phyloP scores from a whole-genome alignment of 2,113 vertebrate species.

The Ceyx melanurus region DNA sequence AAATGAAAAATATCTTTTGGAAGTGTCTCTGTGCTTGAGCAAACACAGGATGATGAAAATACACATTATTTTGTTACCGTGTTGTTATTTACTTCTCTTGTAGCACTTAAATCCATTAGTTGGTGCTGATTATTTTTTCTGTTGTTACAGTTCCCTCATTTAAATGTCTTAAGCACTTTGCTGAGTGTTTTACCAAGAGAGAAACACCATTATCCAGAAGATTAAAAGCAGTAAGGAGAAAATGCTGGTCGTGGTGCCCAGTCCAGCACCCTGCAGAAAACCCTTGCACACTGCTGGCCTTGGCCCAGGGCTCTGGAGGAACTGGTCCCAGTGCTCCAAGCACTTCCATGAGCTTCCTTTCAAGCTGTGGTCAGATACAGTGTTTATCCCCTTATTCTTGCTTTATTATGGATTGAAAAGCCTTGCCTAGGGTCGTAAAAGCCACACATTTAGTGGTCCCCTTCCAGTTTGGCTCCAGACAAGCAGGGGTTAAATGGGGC shows the following conservation, averaged over 20 bases:
- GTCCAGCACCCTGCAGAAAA: not conserved
- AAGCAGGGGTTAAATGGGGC: not conserved
- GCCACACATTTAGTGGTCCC: not conserved
- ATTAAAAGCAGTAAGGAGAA: not conserved
- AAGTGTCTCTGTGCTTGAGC: not conserved
- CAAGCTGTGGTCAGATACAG: not conserved
- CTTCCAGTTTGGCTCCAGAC: not conserved
- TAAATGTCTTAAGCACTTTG: not conserved
- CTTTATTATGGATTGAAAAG: not conserved
- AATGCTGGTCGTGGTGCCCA: accelerated
- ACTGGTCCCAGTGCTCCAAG: not conserved
- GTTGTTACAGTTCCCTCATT: not conserved
- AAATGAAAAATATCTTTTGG: not conserved
- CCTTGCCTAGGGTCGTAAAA: not conserved
- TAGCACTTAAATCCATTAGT: not conserved
- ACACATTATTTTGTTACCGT: not conserved
- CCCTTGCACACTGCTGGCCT: accelerated
- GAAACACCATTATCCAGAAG: not conserved
- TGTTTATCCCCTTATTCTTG: not conserved
- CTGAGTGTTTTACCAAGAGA: not conserved
- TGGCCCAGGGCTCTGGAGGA: not conserved
- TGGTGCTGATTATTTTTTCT: not conserved
- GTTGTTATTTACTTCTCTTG: not conserved
- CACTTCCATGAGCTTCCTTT: not conserved
- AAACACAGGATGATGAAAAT: not conserved